Conservation (phyloP, 2,797 vertebrate species). For the Pristis pectinata region DNA sequence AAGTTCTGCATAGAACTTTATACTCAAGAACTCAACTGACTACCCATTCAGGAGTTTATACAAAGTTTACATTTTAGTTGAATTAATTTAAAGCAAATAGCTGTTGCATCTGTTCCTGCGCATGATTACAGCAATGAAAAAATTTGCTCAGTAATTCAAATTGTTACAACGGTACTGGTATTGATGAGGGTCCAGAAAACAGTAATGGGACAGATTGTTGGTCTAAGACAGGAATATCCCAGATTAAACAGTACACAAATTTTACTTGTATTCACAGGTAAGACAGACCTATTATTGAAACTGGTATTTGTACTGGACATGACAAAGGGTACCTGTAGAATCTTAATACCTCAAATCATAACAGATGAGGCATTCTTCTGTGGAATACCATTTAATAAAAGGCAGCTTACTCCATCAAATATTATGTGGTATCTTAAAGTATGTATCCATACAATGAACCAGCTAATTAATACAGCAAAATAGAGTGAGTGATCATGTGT, state of each 20-base stretch:
- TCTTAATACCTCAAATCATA: not conserved
- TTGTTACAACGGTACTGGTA: not conserved
- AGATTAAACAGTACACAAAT: not conserved
- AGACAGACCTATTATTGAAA: not conserved
- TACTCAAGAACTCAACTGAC: not conserved
- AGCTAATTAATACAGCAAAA: slow-evolving; percentile 9
- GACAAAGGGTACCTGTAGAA: not conserved
- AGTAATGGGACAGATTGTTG: not conserved
- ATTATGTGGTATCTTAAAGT: not conserved
- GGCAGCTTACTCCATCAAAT: not conserved
- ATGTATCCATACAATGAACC: not conserved
- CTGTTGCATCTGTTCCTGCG: not conserved
- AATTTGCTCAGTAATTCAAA: not conserved
- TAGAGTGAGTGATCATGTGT: not conserved
- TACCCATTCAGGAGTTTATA: not conserved
- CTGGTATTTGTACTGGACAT: not conserved
- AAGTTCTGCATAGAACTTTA: not conserved
- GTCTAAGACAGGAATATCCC: not conserved
- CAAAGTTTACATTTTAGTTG: not conserved
- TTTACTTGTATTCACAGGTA: not conserved
- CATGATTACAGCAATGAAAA: not conserved
- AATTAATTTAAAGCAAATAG: not conserved
- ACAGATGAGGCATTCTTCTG: not conserved
- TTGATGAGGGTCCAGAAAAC: not conserved
- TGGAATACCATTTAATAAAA: not conserved